Evolutionary conservation across 2,113 vertebrate species (phyloP), one percentile per base, ranked within the genome.

Genomic region (Muntiacus reevesi): DNA sequence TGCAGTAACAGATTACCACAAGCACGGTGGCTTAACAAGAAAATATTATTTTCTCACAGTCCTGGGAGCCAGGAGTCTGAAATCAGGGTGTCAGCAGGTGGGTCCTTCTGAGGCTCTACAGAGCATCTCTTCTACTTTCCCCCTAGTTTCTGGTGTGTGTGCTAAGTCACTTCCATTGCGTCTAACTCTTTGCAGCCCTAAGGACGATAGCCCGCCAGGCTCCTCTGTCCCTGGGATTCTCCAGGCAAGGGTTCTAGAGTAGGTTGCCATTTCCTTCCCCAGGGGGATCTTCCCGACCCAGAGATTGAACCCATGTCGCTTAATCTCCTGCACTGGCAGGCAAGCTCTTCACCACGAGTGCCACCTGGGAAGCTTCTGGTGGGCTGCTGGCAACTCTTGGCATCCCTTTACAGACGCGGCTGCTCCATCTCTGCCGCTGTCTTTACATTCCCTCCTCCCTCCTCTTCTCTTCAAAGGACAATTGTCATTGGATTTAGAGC

Each of bases 101-200:
- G 33, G 25, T 47, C 13, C 47, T 59, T 52, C 28, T 13, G n/a
- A 90, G n/a, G 6, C 23, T 67, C 30, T 14, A 2, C 17, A 12
- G n/a, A 43, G 15, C 84, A 36, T 19, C 19, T 52, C 55, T 40
- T 89, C 74, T 7, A 2, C 15, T 43, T 43, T 55, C 47, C 59
- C 11, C 76, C 47, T 27, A n/a, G n/a, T 40, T 67, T 30, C 59
- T 16, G 7, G 74, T 15, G 11, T 43, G 40, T 76, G 71, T 76
- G 71, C 71, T 43, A 27, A 43, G 40, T 76, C 40, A 76, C 6
- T 43, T 76, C 40, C 0, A 0, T 7, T 6, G 6, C 2, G 0
- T 76, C 36, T 0, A 3, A 76, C 23, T 76, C 71, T 43, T 74
- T 74, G 21, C 23, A 27, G 15, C 23, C 10, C 23, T 76, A 27